A percentile compares a stretch with the other conserved stretches of the same genome.
These are phyloP conservation scores for Ormyrus thymus DNA, from an alignment of 2,888 invertebrate species.

Conservation along the genomic window DNA sequence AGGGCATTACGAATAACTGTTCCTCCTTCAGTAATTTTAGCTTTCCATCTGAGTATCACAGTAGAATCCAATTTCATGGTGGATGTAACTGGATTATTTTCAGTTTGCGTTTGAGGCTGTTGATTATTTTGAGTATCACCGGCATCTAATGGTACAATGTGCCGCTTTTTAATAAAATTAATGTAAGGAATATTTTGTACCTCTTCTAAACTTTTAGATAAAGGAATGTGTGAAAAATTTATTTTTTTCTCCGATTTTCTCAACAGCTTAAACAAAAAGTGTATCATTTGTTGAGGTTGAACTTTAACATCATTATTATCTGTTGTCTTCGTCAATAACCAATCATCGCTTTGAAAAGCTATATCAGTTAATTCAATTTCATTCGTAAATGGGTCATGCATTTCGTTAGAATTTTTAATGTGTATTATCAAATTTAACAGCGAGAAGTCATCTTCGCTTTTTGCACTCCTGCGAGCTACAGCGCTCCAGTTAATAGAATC, in stretches of 20 bases:
- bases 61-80: slow-evolving; percentile 69
- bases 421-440: slow-evolving; percentile 82
- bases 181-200: slow-evolving; percentile 72
- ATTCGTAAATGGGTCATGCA: slow-evolving; percentile 79
- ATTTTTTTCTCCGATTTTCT: slow-evolving; percentile 63
- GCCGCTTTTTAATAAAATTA: slow-evolving; percentile 75
- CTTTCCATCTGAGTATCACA: slow-evolving; percentile 76
- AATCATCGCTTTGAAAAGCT: slow-evolving; percentile 79
- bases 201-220: slow-evolving; percentile 62
- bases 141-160: slow-evolving; percentile 65
- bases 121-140: slow-evolving; percentile 59
- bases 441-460: slow-evolving; percentile 69
- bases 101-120: slow-evolving; percentile 56
- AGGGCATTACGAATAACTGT: slow-evolving; percentile 77
- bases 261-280: slow-evolving; percentile 76
- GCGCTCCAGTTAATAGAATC: slow-evolving; percentile 79
- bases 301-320: slow-evolving; percentile 71
- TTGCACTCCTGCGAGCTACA: slow-evolving; percentile 77
- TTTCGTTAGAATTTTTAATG: slow-evolving; percentile 82
- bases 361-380: slow-evolving; percentile 79
- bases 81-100: slow-evolving; percentile 57
- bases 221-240: slow-evolving; percentile 72
- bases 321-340: slow-evolving; percentile 75
- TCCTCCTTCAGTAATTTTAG: slow-evolving; percentile 77
- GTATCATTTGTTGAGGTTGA: slow-evolving; percentile 77